Conservation (phyloP, 2,888 invertebrate genomes). For the Drosophila subsilvestris region DNA sequence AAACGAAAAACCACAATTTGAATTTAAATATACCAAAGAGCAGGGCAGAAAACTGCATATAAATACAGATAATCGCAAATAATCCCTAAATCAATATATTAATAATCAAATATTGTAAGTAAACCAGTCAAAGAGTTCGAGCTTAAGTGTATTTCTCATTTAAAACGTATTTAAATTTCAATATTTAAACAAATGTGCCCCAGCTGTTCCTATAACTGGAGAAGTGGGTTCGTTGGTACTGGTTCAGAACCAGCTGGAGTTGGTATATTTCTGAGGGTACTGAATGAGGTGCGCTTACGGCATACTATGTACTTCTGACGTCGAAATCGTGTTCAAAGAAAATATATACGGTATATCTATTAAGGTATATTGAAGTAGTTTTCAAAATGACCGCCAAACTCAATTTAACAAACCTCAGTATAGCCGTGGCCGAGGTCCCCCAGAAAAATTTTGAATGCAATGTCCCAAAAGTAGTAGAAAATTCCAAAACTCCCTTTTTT, state of each 20-base stretch:
- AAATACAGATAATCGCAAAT: constrained; percentile 19
- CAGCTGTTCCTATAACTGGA: constrained; percentile 24
- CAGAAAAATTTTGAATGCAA: too few species aligned
- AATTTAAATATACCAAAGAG: neutral
- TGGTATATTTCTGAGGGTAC: neutral
- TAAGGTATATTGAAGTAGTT: too few species aligned
- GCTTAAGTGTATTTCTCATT: neutral
- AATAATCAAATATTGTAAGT: constrained; percentile 44
- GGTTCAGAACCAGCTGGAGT: neutral
- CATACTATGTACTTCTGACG: too few species aligned
- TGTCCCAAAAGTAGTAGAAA: too few species aligned
- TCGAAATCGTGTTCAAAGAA: neutral
- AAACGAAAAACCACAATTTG: constrained; percentile 4
- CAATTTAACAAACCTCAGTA: too few species aligned
- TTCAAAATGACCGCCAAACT: too few species aligned
- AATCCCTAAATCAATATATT: neutral
- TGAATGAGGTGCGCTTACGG: too few species aligned
- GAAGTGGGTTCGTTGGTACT: constrained; percentile 10
- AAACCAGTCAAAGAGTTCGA: neutral
- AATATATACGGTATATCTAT: too few species aligned
- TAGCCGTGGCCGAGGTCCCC: too few species aligned
- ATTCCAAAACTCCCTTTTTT: too few species aligned
- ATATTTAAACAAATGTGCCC: constrained; percentile 36
- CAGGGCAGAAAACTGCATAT: constrained; percentile 8
- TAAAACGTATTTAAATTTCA: neutral